Conservation (phyloP, 2,888 invertebrate genomes). For the Brachyopa scutellaris region DNA sequence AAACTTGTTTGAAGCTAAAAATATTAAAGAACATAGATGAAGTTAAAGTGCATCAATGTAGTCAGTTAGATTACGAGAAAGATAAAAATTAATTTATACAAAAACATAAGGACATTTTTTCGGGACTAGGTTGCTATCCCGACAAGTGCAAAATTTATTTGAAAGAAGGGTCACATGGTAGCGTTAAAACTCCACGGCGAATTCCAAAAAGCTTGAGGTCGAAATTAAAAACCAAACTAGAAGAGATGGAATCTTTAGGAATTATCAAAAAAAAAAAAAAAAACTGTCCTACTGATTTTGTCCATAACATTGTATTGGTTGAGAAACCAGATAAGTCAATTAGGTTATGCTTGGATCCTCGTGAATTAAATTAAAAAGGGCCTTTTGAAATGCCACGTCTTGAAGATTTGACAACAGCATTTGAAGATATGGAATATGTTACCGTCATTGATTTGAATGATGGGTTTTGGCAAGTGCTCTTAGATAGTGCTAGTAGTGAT, state of each 20-base stretch:
- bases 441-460: constrained; percentile 44
- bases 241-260: constrained; percentile 9
- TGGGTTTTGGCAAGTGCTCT: constrained; percentile 31
- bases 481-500: constrained; percentile 4
- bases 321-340: constrained; percentile 44
- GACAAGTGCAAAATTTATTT: constrained; percentile 15
- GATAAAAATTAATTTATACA: not conserved
- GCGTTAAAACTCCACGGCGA: constrained; percentile 1
- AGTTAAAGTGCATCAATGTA: not conserved
- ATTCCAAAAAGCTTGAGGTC: constrained; percentile 10
- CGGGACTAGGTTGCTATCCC: constrained; percentile 16
- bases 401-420: constrained; percentile 17
- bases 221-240: constrained; percentile 6
- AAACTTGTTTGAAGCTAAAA: no score
- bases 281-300: constrained; percentile 82
- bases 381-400: constrained; percentile 29
- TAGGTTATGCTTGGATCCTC: constrained; percentile 34
- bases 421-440: constrained; percentile 25
- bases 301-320: constrained; percentile 24
- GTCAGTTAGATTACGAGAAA: not conserved
- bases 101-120: constrained; percentile 5
- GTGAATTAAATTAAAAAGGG: constrained; percentile 33
- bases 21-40: no score
- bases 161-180: not conserved
- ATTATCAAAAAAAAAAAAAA: constrained; percentile 1